A percentile compares a stretch with the other conserved stretches of the same genome.
Evolutionary conservation across 1,140 invertebrate genomes (phyloP).

Genomic region (Drosophila kohkoa): DNA sequence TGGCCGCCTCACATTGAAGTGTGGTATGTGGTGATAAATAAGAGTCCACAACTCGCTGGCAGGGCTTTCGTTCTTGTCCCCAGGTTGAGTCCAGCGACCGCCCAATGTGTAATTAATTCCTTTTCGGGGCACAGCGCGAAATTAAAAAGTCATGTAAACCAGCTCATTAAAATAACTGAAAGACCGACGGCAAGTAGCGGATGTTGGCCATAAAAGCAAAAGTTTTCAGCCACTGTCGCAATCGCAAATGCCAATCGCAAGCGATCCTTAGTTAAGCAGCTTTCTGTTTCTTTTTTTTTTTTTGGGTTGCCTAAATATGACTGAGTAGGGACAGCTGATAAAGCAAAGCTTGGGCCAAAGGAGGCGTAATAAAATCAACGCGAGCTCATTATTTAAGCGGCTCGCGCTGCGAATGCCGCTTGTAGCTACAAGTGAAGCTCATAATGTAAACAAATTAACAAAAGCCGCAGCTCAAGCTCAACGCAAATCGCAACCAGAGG

Average conservation of each 20-base stretch:
- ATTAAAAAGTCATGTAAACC: conserved; percentile 85
- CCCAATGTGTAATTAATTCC: conserved; percentile 84
- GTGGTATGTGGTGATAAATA: conserved; percentile 79
- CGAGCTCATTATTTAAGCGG: conserved; percentile 78
- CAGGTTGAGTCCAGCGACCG: conserved; percentile 65
- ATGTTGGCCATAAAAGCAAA: conserved; percentile 67
- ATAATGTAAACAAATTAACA: conserved; percentile 84
- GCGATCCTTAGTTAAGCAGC: conserved; percentile 60
- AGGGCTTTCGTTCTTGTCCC: conserved; percentile 22
- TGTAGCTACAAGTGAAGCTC: conserved; percentile 82
- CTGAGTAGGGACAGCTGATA: conserved; percentile 41
- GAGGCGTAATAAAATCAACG: conserved; percentile 76
- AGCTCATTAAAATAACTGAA: conserved; percentile 84
- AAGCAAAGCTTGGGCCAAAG: conserved; percentile 10
- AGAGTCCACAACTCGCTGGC: conserved; percentile 23
- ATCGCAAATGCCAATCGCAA: conserved; percentile 36
- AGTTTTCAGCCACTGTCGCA: conserved; percentile 27
- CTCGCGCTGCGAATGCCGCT: conserved; percentile 68
- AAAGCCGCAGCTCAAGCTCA: conserved; percentile 20
- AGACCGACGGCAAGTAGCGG: conserved; percentile 39
- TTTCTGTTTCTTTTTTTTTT: conserved; percentile 35
- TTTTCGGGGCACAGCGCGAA: conserved; percentile 80
- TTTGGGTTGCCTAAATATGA: conserved; percentile 57
- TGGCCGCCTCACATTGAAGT: conserved; percentile 75
- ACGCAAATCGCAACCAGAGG: conserved; percentile 16